phyloP scores from a whole-genome alignment of 2,888 invertebrate species.

The Andricus curvator region DNA sequence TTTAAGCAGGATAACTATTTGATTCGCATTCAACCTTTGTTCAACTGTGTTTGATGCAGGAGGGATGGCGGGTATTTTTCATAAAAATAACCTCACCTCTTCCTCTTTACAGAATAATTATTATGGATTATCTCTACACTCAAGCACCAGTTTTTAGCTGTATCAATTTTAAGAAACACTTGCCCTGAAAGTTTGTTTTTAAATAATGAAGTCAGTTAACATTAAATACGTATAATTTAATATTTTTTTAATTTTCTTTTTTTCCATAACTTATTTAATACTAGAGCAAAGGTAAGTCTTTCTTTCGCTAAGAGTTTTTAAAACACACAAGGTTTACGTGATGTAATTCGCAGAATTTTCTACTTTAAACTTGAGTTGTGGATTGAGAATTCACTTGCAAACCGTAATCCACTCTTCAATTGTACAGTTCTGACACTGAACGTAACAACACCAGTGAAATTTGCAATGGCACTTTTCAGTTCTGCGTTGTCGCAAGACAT shows the following conservation, averaged over 20 bases:
- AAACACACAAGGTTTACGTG: neutral
- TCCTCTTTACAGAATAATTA: too few relatives aligned
- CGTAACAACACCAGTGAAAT: conserved; percentile 96
- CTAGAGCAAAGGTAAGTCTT: neutral
- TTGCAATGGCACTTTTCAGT: conserved; percentile 92
- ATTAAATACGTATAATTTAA: neutral
- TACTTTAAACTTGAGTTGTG: neutral
- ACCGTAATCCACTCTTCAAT: conserved; percentile 93
- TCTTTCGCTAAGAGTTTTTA: neutral
- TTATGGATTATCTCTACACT: too few relatives aligned
- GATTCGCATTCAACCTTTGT: too few relatives aligned
- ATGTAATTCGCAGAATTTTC: neutral
- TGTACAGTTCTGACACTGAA: conserved; percentile 92
- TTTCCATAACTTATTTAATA: neutral
- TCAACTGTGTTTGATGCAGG: too few relatives aligned
- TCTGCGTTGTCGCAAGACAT: conserved; percentile 87
- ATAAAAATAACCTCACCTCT: too few relatives aligned
- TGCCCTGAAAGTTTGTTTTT: neutral
- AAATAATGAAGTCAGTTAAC: neutral
- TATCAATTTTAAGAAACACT: too few relatives aligned
- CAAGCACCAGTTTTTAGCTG: too few relatives aligned
- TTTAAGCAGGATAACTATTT: too few relatives aligned
- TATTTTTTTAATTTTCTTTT: neutral
- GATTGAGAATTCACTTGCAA: conserved; percentile 85
- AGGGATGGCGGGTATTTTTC: too few relatives aligned